phyloP scores from a whole-genome alignment of 2,888 invertebrate species.

The Ormyrus thymus region DNA sequence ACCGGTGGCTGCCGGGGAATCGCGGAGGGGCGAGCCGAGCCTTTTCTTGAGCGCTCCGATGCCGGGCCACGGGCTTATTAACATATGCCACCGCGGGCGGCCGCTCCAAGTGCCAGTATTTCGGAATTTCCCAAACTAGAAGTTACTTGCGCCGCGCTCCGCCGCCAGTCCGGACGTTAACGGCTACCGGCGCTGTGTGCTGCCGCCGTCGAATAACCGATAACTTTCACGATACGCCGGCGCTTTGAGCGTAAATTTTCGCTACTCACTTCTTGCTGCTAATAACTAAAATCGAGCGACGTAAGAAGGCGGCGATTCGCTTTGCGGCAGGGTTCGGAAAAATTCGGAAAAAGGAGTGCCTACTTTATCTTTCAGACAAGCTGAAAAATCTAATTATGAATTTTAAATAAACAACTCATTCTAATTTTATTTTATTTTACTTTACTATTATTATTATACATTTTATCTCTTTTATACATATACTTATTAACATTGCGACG shows the following conservation, averaged over 20 bases:
- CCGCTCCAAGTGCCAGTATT: constrained; percentile 63
- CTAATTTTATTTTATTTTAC: no score
- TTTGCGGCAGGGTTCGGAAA: no score
- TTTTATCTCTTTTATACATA: no score
- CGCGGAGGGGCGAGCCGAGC: constrained; percentile 3
- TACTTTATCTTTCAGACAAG: no score
- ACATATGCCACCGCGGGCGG: constrained; percentile 62
- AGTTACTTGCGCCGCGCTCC: constrained; percentile 55
- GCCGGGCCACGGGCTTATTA: constrained; percentile 61
- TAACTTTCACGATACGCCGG: constrained; percentile 25
- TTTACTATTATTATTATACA: no score
- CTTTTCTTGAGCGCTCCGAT: not conserved
- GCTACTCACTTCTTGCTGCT: no score
- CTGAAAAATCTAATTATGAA: no score
- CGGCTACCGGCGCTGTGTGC: not conserved
- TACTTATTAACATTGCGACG: no score
- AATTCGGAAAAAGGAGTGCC: no score
- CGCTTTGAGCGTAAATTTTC: not conserved
- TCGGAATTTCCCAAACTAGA: constrained; percentile 62
- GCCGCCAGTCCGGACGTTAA: constrained; percentile 46
- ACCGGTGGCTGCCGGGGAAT: constrained; percentile 65
- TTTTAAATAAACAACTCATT: no score
- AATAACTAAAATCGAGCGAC: no score
- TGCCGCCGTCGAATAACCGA: not conserved
- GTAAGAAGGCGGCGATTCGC: no score